Percentiles rank a stretch among this genome's conserved stretches.
These are phyloP conservation scores for Bombus picipes DNA, from an alignment of 1,140 invertebrate genomes.

Conservation along the genomic window DNA sequence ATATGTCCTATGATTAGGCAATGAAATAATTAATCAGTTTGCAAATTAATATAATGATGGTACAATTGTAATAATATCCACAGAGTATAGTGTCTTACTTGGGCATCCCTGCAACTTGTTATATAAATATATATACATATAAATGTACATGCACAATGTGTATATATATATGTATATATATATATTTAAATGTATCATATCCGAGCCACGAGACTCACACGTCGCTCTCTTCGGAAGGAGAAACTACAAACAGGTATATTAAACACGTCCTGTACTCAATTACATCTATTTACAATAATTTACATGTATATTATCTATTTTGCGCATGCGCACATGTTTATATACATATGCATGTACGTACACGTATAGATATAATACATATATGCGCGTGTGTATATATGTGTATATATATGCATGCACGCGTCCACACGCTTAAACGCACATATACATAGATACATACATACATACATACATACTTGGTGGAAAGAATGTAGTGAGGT, in stretches of 20 bases:
- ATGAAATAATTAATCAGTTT: not conserved
- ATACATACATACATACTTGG: not conserved
- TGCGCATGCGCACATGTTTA: not conserved
- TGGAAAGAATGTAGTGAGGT: not conserved
- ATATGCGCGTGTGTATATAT: not conserved
- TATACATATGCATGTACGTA: not conserved
- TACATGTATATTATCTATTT: slow-evolving; percentile 11
- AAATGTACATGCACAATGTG: not conserved
- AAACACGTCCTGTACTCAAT: not conserved
- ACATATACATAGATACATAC: not conserved
- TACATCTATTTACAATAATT: not conserved
- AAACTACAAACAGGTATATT: slow-evolving; percentile 37
- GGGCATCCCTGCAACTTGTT: slow-evolving; percentile 84
- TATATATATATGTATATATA: not conserved
- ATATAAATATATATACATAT: slow-evolving; percentile 68
- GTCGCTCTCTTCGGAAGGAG: slow-evolving; percentile 68
- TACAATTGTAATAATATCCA: slow-evolving; percentile 54
- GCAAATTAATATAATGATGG: slow-evolving; percentile 36
- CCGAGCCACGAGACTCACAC: slow-evolving; percentile 84
- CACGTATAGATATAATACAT: not conserved
- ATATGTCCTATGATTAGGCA: not conserved
- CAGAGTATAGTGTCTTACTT: slow-evolving; percentile 72
- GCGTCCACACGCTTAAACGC: not conserved
- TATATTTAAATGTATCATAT: slow-evolving; percentile 83
- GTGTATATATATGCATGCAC: too few species aligned